Conservation (phyloP, 2,888 invertebrate species). For the Ernsta delagoae region DNA sequence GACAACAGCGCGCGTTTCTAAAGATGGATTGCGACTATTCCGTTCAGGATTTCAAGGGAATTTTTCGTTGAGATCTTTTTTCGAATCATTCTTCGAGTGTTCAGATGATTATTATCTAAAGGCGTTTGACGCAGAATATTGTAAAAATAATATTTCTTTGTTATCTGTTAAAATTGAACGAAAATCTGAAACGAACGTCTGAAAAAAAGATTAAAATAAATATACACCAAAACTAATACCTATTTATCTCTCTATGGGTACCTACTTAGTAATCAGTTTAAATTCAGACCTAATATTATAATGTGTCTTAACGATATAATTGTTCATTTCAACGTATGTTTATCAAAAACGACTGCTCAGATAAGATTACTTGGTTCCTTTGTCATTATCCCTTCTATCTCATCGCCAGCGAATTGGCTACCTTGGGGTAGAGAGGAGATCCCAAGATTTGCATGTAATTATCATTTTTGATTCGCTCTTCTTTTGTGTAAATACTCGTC, state of each 20-base stretch:
- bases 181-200: neutral
- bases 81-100: conserved; percentile 5
- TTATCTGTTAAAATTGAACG: neutral
- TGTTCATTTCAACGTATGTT: conserved; percentile 6
- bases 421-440: conserved; percentile 46
- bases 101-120: neutral
- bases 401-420: conserved; percentile 28
- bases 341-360: conserved; percentile 25
- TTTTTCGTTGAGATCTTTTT: neutral
- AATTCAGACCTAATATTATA: too few species aligned
- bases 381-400: conserved; percentile 29
- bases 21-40: conserved; percentile 14
- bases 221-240: too few species aligned
- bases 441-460: conserved; percentile 83
- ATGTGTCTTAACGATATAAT: neutral
- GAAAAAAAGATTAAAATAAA: too few species aligned
- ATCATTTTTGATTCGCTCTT: conserved; percentile 85
- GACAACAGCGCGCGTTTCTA: conserved; percentile 18
- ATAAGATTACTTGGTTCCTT: conserved; percentile 24
- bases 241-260: too few species aligned
- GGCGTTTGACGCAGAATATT: too few species aligned
- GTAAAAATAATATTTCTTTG: too few species aligned
- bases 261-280: too few species aligned
- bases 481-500: conserved; percentile 83
- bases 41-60: neutral